Base-by-base conservation (phyloP, 2,113 vertebrate species). In the Thalassarche chlororhynchos region DNA sequence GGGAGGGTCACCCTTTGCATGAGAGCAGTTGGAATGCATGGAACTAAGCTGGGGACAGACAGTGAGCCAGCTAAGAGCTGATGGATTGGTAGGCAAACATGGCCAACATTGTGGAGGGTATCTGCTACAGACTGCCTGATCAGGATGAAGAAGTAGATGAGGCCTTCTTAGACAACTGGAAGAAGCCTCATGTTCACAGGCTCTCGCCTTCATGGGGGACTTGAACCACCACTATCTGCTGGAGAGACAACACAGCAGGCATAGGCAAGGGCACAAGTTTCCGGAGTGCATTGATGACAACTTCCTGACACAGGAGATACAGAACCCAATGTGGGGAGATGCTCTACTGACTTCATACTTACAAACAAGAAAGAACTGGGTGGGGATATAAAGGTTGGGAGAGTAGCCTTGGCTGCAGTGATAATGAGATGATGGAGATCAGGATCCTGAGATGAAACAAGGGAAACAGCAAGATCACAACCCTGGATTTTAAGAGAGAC, bases 191-290 rank as follows among this genome's bases (percentile, higher is more conserved):
- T 20, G 3, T 20, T 72, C 34, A 34, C 34, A 68, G 36, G 13
- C 0, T 3, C 2, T 72, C 14, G 2, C 25, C 18, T 13, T 68
- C 25, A 34, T 12, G 21, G 14, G 5, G 25, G 15, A n/a, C 17
- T 60, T 54, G 26, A 54, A 2, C 8, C 8, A 46, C 36, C 40
- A 61, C 8, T 61, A 2, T 18, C 5, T 8, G 47, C 36, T 46
- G 29, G 25, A 70, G 62, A 57, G 15, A 24, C 24, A 68, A 16
- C 40, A 52, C 8, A 57, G 25, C 52, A 86, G 36, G 15, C n/a
- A 25, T 5, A 57, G 47, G 17, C 14, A 58, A 78, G 38, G 17
- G 26, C 19, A n/a, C 18, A 36, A 9, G 3, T 23, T 55, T 60
- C 20, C 51, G 26, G 32, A n/a, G 23, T n/a, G 24, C 19, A 36